phyloP scores from a whole-genome alignment of 2,113 vertebrate genomes.

The Hucho hucho region DNA sequence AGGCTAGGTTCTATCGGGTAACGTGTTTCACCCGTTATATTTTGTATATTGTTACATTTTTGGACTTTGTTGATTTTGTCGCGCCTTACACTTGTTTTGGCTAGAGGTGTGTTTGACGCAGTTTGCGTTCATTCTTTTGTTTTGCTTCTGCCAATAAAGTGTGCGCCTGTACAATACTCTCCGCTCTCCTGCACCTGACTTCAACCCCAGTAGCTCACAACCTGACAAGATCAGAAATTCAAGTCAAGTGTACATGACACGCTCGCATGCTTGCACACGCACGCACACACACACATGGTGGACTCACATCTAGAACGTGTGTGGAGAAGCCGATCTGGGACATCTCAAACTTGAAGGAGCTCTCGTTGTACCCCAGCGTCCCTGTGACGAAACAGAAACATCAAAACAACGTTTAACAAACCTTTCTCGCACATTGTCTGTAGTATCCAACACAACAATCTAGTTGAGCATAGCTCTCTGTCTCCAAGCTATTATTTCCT shows the following conservation, averaged over 20 bases:
- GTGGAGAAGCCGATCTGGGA: conserved; percentile 93
- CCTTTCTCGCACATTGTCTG: not conserved
- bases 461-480: not conserved
- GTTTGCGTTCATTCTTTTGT: no score
- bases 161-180: no score
- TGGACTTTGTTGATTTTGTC: no score
- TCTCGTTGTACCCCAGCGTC: conserved; percentile 86
- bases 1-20: no score
- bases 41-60: no score
- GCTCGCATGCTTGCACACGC: not conserved
- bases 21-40: no score
- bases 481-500: not conserved
- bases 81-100: no score
- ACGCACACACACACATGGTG: not conserved
- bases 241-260: not conserved
- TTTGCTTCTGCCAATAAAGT: no score
- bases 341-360: conserved; percentile 95
- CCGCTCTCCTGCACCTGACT: no score
- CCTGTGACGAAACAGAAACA: conserved; percentile 65
- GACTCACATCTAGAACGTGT: conserved; percentile 84
- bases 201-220: no score
- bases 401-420: not conserved
- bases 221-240: conserved; percentile 3
- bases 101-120: no score
- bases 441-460: not conserved